Conservation (phyloP, 2,797 vertebrate species). For the Pelobates cultripes region DNA sequence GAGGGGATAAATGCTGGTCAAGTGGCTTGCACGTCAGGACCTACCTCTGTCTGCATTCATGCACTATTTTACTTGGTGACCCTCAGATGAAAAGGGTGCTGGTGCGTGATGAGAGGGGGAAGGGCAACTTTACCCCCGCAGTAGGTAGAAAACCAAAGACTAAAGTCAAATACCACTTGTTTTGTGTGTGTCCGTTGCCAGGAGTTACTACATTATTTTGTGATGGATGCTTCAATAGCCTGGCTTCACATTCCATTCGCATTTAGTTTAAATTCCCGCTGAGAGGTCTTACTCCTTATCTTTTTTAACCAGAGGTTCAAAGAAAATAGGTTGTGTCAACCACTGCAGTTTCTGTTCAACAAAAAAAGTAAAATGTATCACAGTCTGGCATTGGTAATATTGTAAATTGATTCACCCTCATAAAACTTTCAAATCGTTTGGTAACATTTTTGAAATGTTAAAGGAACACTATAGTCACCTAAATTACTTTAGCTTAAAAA, state of each 20-base stretch:
- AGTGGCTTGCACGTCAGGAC: neutral
- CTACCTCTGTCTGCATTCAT: neutral
- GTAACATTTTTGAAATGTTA: no score
- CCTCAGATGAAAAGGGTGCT: neutral
- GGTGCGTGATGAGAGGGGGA: neutral
- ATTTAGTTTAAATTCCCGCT: no score
- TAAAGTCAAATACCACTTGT: neutral
- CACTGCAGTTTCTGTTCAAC: no score
- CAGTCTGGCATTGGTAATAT: no score
- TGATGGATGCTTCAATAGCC: neutral
- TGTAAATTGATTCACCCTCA: no score
- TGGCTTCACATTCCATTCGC: neutral
- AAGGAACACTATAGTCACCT: no score
- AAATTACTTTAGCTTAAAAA: no score
- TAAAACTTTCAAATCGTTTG: no score
- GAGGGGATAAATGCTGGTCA: neutral
- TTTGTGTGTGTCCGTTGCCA: neutral
- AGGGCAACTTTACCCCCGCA: neutral
- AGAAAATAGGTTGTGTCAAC: neutral
- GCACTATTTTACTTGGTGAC: neutral
- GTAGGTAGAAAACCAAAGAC: no score
- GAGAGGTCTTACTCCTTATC: neutral
- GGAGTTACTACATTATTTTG: slow-evolving; percentile 2
- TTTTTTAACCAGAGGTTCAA: neutral
- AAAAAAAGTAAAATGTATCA: no score